These are phyloP conservation scores for Reticulitermes lucifugus DNA, from an alignment of 2,888 invertebrate species.

Conservation along the genomic window DNA sequence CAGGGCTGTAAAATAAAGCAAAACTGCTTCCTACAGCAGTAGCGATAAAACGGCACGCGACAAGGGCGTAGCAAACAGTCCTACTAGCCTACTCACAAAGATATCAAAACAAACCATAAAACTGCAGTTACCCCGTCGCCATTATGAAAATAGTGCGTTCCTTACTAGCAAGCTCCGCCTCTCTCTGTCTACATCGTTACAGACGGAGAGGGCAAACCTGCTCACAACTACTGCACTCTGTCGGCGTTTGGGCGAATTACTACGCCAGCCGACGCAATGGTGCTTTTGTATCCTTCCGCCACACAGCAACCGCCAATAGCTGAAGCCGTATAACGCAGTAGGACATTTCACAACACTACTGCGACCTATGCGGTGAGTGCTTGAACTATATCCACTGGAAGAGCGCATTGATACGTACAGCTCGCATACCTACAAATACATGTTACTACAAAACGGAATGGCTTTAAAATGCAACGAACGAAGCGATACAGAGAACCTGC, in stretches of 20 bases:
- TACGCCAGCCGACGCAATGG: not conserved
- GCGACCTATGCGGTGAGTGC: slow-evolving; percentile 2
- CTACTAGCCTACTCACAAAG: slow-evolving; percentile 42
- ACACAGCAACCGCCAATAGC: slow-evolving; percentile 8
- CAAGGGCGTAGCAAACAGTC: slow-evolving; percentile 34
- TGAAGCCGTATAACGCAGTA: not conserved
- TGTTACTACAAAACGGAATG: not conserved
- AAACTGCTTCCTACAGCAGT: slow-evolving; percentile 1
- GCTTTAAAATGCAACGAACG: not conserved
- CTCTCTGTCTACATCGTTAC: slow-evolving; percentile 22
- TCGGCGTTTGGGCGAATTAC: slow-evolving; percentile 32
- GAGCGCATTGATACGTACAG: slow-evolving; percentile 27
- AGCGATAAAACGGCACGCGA: slow-evolving; percentile 48
- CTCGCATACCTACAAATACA: too few species aligned
- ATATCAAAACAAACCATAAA: slow-evolving; percentile 56
- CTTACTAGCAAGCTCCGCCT: slow-evolving; percentile 40
- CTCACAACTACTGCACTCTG: slow-evolving; percentile 14
- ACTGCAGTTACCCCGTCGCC: slow-evolving; percentile 53
- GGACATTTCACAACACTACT: not conserved
- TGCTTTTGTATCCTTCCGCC: slow-evolving; percentile 34
- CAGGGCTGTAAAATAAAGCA: slow-evolving; percentile 47
- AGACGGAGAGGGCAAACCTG: not conserved
- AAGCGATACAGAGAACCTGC: not conserved
- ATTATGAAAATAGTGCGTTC: slow-evolving; percentile 51
- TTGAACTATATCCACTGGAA: not conserved